Percentiles rank a stretch among this genome's conserved stretches.
Evolutionary conservation across 1,140 invertebrate genomes (phyloP).

Genomic region (Macrobrachium nipponense): DNA sequence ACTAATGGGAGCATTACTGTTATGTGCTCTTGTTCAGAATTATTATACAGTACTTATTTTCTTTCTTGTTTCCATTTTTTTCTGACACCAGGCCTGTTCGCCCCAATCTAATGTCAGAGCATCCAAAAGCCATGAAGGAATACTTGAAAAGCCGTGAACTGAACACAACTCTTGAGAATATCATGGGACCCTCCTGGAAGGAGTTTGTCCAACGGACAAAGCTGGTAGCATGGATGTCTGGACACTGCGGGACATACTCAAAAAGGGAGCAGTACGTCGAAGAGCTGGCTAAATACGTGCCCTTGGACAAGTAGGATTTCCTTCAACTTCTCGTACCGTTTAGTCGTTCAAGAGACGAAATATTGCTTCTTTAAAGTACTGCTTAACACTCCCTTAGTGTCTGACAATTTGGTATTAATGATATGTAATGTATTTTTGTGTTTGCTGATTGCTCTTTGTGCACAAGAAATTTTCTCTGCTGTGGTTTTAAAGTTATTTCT

Average conservation of each 20-base stretch:
- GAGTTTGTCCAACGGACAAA: constrained; percentile 4
- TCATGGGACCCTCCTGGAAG: constrained; percentile 22
- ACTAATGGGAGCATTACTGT: no score
- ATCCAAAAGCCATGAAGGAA: not conserved
- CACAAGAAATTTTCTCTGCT: no score
- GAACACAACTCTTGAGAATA: constrained; percentile 32
- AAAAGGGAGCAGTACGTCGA: constrained; percentile 33
- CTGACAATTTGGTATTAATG: no score
- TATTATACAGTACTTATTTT: not conserved
- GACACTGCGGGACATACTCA: constrained; percentile 23
- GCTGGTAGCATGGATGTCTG: constrained; percentile 45
- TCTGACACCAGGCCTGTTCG: constrained; percentile 18
- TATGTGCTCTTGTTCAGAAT: no score
- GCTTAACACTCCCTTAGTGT: not conserved
- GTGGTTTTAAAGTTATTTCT: no score
- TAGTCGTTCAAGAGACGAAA: no score
- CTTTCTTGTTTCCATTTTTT: not conserved
- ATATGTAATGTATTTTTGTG: no score
- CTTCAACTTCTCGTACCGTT: not conserved
- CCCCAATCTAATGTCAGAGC: constrained; percentile 26
- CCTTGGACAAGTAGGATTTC: constrained; percentile 21
- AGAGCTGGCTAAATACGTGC: constrained; percentile 30
- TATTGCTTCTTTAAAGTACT: not conserved
- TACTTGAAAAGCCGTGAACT: not conserved
- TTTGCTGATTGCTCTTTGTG: no score